Percentiles rank a stretch among this genome's conserved stretches.
phyloP scores from a whole-genome alignment of 2,797 vertebrate genomes.

The Dendrocincla tyrannina region DNA sequence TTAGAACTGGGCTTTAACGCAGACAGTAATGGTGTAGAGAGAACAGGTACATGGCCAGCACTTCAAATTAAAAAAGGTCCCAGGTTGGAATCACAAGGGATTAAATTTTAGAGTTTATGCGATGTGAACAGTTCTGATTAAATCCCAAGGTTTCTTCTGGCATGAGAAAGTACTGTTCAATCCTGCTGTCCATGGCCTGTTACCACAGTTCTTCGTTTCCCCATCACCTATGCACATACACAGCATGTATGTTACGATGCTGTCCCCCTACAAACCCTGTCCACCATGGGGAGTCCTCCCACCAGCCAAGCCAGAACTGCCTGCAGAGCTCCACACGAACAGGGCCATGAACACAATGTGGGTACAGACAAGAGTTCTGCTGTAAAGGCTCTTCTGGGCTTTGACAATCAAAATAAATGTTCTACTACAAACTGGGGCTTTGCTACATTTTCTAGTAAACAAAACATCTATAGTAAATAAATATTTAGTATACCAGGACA shows the following conservation, averaged over 20 bases:
- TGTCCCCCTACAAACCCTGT: background rate
- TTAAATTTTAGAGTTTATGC: background rate
- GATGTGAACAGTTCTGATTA: background rate
- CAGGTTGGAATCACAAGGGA: background rate
- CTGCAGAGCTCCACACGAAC: background rate
- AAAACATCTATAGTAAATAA: background rate
- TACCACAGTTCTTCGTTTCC: background rate
- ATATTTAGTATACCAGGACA: background rate
- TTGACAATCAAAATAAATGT: background rate
- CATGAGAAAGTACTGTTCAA: background rate
- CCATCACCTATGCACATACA: background rate
- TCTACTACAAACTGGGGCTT: background rate
- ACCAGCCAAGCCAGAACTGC: rapidly evolving
- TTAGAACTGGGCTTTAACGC: background rate
- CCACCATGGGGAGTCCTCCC: rapidly evolving
- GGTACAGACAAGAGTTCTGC: background rate
- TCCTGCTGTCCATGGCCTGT: background rate
- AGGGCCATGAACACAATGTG: rapidly evolving
- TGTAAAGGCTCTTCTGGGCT: background rate
- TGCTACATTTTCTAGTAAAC: background rate
- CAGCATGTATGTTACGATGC: rapidly evolving
- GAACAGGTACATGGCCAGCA: background rate
- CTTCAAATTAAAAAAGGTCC: background rate
- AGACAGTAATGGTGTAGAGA: background rate
- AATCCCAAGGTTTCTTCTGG: background rate